These are phyloP conservation scores for Trididemnum miniatum DNA, from an alignment of 23 tunicate genomes.

Conservation along the genomic window DNA sequence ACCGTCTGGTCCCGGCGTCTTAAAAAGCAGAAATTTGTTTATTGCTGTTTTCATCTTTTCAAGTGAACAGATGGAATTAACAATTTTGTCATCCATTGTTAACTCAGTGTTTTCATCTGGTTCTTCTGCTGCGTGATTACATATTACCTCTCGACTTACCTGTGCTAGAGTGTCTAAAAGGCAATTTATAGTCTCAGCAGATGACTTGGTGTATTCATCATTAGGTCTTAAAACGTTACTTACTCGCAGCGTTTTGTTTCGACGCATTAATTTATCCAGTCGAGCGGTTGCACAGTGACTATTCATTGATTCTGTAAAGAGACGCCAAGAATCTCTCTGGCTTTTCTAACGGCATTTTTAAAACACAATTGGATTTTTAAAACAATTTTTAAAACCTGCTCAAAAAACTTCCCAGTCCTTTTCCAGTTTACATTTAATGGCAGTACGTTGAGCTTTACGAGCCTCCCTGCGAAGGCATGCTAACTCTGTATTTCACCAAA, in stretches of 20 bases:
- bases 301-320: neutral
- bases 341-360: neutral
- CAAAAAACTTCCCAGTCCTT: neutral
- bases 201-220: neutral
- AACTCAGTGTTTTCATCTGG: neutral
- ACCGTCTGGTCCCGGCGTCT: neutral
- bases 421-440: neutral
- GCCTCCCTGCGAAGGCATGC: neutral
- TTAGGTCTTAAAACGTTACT: neutral
- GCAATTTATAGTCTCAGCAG: neutral
- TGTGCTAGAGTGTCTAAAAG: neutral
- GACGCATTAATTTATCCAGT: neutral
- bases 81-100: neutral
- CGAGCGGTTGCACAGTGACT: neutral
- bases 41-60: neutral
- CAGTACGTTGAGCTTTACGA: neutral
- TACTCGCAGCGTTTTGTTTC: neutral
- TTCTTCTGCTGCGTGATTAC: neutral
- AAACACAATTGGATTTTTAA: neutral
- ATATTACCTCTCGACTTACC: neutral
- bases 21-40: neutral
- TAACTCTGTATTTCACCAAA: neutral
- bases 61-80: neutral
- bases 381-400: no score
- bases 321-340: neutral